Conservation (phyloP, 2,888 invertebrate species). For the Drepana falcataria region DNA sequence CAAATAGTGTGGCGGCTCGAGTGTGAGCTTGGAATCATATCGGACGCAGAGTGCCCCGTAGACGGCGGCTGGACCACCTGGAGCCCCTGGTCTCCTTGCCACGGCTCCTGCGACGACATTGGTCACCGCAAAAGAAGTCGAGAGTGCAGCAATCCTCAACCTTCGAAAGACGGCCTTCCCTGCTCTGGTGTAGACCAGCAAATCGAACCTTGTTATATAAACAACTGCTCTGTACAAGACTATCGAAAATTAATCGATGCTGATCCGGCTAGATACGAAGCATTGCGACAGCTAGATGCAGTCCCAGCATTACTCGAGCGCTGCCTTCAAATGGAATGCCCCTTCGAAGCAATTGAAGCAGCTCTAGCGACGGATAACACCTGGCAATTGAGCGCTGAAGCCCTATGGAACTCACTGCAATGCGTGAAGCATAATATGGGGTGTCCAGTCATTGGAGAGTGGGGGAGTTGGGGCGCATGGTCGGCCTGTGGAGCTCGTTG, state of each 20-base stretch:
- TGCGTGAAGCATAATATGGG: constrained; percentile 74
- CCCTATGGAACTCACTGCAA: constrained; percentile 68
- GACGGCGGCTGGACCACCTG: constrained; percentile 74
- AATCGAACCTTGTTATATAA: constrained; percentile 55
- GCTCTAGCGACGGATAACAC: constrained; percentile 52
- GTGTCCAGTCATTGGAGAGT: constrained; percentile 64
- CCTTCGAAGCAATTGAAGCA: constrained; percentile 59
- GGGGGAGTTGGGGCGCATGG: constrained; percentile 64
- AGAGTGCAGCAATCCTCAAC: constrained; percentile 63
- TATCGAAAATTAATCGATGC: constrained; percentile 51
- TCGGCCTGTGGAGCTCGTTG: constrained; percentile 64
- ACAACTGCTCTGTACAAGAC: constrained; percentile 59
- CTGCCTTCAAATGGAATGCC: constrained; percentile 65
- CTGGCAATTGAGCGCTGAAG: constrained; percentile 61
- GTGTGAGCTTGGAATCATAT: constrained; percentile 59
- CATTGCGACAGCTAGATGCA: constrained; percentile 53
- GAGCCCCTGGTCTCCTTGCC: constrained; percentile 64
- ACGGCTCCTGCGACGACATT: constrained; percentile 64
- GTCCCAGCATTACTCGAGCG: constrained; percentile 61
- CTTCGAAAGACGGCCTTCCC: constrained; percentile 57
- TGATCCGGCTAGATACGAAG: constrained; percentile 48
- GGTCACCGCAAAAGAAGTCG: constrained; percentile 58
- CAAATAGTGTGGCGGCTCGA: constrained; percentile 60
- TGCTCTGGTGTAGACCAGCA: constrained; percentile 60
- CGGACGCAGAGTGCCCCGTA: constrained; percentile 59